Base-by-base conservation (phyloP, 2,113 vertebrate species). In the Corydoras sp. region DNA sequence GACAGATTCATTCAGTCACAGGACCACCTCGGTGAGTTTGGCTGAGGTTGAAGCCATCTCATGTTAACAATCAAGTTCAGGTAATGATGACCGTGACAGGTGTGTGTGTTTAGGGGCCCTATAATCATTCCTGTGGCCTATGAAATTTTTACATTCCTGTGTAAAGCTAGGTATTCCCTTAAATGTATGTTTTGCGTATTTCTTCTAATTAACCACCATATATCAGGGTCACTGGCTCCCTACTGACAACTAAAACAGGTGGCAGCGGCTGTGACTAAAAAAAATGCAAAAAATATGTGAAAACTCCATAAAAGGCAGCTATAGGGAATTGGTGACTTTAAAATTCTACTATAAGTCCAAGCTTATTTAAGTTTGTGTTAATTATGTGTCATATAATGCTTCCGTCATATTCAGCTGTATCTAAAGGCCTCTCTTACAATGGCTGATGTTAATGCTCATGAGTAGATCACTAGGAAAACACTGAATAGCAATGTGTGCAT, bases 1-100 rank as follows among this genome's bases (percentile, higher is more conserved):
- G 14, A 51, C 5, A 66, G 83, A 87, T 84, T 84, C 83, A 67
- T n/a, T 14, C 66, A 15, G 18, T 55, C 53, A 66, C 64, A 74
- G 58, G 71, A 67, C 53, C 63, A 70, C 71, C 59, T 75, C 62
- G 71, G 67, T 48, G 63, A 65, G 43, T 65, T 30, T 18, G 59
- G 48, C 68, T 58, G 59, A 64, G 15, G 15, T 54, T 73, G 50
- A 51, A 73, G 50, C 64, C 73, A 75, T 48, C 30, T 64, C 30
- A 32, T 29, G 74, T 77, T 80, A 79, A 70, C 50, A 64, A 79
- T 79, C 74, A 62, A 15, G 59, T 73, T 49, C 49, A 31, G 53
- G 60, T 5, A 18, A 31, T 62, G 43, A 62, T 32, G 60, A 65
- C 18, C n/a, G 13, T 51, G 29, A 58, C 14, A 10, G n/a, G 64